Percentiles rank a stretch among this genome's conserved stretches.
These are phyloP conservation scores for Cheilosia pagana DNA, from an alignment of 2,888 invertebrate species.

Conservation along the genomic window DNA sequence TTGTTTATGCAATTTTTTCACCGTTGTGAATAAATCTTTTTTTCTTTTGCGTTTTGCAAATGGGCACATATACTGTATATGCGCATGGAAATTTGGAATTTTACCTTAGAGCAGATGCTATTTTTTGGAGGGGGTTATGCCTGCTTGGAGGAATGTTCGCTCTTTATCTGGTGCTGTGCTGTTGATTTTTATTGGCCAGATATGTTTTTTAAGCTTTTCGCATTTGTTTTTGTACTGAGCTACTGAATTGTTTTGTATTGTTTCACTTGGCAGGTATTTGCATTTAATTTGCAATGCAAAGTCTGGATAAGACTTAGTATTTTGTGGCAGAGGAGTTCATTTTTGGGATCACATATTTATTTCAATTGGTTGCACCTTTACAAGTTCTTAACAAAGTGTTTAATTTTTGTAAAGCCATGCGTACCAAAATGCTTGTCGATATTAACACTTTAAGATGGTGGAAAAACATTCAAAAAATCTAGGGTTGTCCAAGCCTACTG, in stretches of 20 bases:
- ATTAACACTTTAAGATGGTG: too few relatives aligned
- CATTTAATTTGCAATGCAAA: conserved; percentile 47
- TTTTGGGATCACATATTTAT: neutral
- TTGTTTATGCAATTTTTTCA: conserved; percentile 60
- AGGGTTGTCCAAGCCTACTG: too few relatives aligned
- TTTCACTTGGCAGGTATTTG: conserved; percentile 32
- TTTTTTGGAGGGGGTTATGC: conserved; percentile 4
- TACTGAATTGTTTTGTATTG: conserved; percentile 12
- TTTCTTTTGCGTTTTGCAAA: conserved; percentile 3
- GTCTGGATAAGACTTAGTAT: conserved; percentile 15
- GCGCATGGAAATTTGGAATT: conserved; percentile 15
- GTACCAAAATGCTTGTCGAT: too few relatives aligned
- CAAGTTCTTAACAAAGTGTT: neutral
- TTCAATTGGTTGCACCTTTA: neutral
- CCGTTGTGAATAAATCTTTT: conserved; percentile 48
- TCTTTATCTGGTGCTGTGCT: conserved; percentile 28
- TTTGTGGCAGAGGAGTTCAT: neutral
- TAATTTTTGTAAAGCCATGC: too few relatives aligned
- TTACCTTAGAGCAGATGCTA: conserved; percentile 18
- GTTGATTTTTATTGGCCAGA: conserved; percentile 42
- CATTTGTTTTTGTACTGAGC: neutral
- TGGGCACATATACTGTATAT: neutral
- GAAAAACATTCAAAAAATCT: too few relatives aligned
- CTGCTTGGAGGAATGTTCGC: conserved; percentile 11
- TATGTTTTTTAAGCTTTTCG: conserved; percentile 23